phyloP scores from a whole-genome alignment of 2,797 vertebrate species.

The Sebastes iracundus region DNA sequence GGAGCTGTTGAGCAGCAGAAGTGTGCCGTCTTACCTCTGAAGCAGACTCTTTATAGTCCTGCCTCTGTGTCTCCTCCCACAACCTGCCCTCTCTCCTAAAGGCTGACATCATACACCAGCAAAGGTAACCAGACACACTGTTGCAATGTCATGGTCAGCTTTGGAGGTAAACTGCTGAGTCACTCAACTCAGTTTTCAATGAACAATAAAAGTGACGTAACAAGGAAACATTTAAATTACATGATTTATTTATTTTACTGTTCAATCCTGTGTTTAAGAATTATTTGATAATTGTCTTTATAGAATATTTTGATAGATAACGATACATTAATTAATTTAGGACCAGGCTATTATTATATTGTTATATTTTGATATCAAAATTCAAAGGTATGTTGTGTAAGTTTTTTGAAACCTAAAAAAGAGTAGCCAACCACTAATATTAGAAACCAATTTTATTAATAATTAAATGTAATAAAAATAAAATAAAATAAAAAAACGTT shows the following conservation, averaged over 20 bases:
- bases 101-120: slow-evolving; percentile 10
- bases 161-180: slow-evolving; percentile 28
- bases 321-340: not conserved
- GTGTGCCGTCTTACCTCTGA: not conserved
- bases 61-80: slow-evolving; percentile 38
- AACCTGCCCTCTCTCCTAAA: not conserved
- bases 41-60: slow-evolving; percentile 36
- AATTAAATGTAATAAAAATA: too few species aligned
- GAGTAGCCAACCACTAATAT: not conserved
- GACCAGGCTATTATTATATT: not conserved
- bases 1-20: not conserved
- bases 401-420: not conserved
- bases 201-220: not conserved
- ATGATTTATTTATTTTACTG: not conserved
- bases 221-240: too few species aligned
- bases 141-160: accelerated
- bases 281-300: not conserved
- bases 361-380: not conserved
- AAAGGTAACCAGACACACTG: not conserved
- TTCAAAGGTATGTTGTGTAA: not conserved
- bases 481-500: not conserved
- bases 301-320: not conserved
- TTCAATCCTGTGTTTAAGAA: not conserved
- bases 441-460: too few species aligned
- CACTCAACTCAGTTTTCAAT: not conserved